These are phyloP conservation scores for Calephelis virginiensis DNA, from an alignment of 1,140 invertebrate species.

Conservation along the genomic window DNA sequence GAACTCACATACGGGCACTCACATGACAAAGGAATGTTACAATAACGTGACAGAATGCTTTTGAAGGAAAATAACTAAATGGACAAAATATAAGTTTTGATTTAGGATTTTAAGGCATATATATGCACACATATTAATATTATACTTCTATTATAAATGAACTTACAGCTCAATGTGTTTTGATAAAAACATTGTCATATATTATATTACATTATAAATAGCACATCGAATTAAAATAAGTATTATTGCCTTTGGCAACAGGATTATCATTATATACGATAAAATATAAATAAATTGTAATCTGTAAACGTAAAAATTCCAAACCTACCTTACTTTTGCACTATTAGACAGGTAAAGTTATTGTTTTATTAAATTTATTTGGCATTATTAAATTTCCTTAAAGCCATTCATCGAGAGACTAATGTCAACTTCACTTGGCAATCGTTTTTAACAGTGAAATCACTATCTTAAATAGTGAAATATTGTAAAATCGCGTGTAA, in stretches of 20 bases:
- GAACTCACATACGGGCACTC: no score
- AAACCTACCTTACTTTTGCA: conserved; percentile 22
- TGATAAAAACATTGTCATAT: neutral
- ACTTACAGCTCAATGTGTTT: conserved; percentile 2
- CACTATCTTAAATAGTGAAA: no score
- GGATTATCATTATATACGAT: neutral
- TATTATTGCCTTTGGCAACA: conserved; percentile 6
- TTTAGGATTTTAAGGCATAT: no score
- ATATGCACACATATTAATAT: no score
- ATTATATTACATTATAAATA: neutral
- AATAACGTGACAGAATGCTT: no score
- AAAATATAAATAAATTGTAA: conserved; percentile 6
- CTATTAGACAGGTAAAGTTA: conserved; percentile 24
- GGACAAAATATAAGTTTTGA: no score
- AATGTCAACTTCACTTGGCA: conserved; percentile 1
- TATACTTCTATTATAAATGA: neutral
- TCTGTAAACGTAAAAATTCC: conserved; percentile 11
- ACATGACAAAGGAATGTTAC: no score
- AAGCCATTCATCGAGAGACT: neutral
- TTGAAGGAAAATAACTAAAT: no score
- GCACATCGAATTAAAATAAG: conserved; percentile 7
- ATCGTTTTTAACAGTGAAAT: neutral
- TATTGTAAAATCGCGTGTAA: no score
- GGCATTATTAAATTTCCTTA: conserved; percentile 26
- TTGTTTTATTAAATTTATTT: conserved; percentile 26